Evolutionary conservation across 1,140 invertebrate species (phyloP).

Genomic region (Dendrolimus punctatus): DNA sequence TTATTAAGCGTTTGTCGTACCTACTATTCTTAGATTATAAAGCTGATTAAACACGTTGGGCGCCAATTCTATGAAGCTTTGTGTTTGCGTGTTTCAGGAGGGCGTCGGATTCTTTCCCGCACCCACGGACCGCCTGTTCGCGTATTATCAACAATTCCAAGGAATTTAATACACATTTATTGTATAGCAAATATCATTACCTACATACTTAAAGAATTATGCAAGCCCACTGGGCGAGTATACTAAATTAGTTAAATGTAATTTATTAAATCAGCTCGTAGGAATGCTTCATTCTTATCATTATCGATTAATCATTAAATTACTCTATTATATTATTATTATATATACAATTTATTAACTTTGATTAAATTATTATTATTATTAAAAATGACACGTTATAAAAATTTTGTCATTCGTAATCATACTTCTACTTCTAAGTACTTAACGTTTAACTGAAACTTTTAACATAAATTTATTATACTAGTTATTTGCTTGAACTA

Average conservation of each 20-base stretch:
- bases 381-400: conserved; percentile 69
- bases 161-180: conserved; percentile 63
- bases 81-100: conserved; percentile 30
- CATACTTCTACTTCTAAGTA: conserved; percentile 69
- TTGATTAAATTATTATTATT: conserved; percentile 73
- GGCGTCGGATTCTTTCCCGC: conserved; percentile 27
- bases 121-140: conserved; percentile 43
- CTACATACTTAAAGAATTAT: conserved; percentile 63
- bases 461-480: conserved; percentile 71
- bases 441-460: conserved; percentile 68
- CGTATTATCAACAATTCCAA: conserved; percentile 67
- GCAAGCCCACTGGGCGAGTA: conserved; percentile 67
- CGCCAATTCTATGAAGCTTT: too few relatives aligned
- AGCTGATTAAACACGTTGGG: too few relatives aligned
- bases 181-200: conserved; percentile 66
- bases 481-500: conserved; percentile 71
- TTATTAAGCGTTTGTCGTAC: too few relatives aligned
- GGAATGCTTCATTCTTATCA: conserved; percentile 74
- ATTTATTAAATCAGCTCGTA: conserved; percentile 71
- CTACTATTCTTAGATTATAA: too few relatives aligned
- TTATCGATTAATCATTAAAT: conserved; percentile 73
- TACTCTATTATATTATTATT: conserved; percentile 71
- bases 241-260: conserved; percentile 72
- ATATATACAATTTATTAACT: conserved; percentile 73
- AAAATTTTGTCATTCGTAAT: conserved; percentile 71